phyloP scores from a whole-genome alignment of 2,888 invertebrate genomes.

The Amphimallon solstitiale region DNA sequence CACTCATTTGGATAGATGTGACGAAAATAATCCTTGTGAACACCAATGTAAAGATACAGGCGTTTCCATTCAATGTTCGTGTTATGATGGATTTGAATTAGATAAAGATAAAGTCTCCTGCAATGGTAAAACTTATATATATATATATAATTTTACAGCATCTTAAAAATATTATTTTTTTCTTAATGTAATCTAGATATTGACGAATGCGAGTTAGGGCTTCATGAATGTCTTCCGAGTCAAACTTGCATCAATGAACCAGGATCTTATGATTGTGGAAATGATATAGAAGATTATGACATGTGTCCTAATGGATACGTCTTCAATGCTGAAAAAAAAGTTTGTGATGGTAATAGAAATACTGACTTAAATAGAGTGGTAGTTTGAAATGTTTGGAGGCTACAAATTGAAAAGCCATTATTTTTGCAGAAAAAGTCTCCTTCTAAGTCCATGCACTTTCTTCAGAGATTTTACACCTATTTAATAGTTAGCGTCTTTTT shows the following conservation, averaged over 20 bases:
- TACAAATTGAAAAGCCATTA: too few relatives aligned
- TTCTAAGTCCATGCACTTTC: too few relatives aligned
- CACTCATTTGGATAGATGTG: slow-evolving; percentile 60
- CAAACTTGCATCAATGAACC: slow-evolving; percentile 68
- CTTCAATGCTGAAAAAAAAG: slow-evolving; percentile 66
- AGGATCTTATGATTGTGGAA: slow-evolving; percentile 67
- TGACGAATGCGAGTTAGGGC: slow-evolving; percentile 67
- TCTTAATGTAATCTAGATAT: slow-evolving; percentile 64
- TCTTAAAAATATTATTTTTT: too few relatives aligned
- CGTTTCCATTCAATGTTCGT: slow-evolving; percentile 75
- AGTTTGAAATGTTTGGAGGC: too few relatives aligned
- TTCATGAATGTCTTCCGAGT: slow-evolving; percentile 63
- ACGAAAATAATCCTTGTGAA: slow-evolving; percentile 75
- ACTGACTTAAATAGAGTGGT: not conserved
- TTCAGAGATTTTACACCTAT: too few relatives aligned
- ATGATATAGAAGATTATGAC: slow-evolving; percentile 52
- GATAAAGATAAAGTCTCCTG: slow-evolving; percentile 75
- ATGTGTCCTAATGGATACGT: slow-evolving; percentile 69
- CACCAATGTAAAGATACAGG: slow-evolving; percentile 80
- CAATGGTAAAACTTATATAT: slow-evolving; percentile 56
- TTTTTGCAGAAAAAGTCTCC: too few relatives aligned
- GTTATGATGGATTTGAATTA: slow-evolving; percentile 76
- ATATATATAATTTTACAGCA: not conserved
- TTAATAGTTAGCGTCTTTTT: too few relatives aligned
- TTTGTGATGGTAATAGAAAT: slow-evolving; percentile 63